These are phyloP conservation scores for Acestrorhynchus altus DNA, from an alignment of 2,797 vertebrate species.

Conservation along the genomic window DNA sequence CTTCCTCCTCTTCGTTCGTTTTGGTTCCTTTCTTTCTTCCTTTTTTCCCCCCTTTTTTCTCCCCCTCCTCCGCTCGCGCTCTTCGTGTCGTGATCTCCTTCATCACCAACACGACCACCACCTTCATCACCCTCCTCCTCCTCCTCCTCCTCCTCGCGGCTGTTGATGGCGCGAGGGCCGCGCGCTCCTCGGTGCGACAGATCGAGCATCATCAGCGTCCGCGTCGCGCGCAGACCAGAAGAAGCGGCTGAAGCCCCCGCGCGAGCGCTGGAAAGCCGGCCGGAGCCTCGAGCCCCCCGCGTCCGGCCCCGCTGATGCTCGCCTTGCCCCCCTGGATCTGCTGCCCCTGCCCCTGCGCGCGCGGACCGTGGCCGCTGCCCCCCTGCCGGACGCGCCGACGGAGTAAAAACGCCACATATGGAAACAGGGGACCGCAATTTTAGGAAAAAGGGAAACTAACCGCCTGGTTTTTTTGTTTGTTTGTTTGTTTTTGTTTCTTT, in stretches of 20 bases:
- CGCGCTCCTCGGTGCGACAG: conserved; percentile 2
- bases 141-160: conserved; percentile 4
- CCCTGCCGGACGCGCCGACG: conserved; percentile 52
- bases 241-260: neutral
- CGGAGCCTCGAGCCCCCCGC: conserved; percentile 5
- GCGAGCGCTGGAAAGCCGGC: neutral
- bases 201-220: neutral
- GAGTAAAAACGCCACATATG: conserved; percentile 79
- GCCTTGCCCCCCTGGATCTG: conserved; percentile 66
- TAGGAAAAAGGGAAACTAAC: conserved; percentile 78
- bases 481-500: neutral
- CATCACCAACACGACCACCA: neutral
- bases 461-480: neutral
- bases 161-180: conserved; percentile 20
- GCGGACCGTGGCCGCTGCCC: conserved; percentile 47
- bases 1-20: conserved; percentile 34
- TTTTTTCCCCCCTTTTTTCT: neutral
- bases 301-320: conserved; percentile 65
- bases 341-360: conserved; percentile 66
- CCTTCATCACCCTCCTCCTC: neutral
- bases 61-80: neutral
- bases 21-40: conserved; percentile 60
- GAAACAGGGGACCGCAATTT: conserved; percentile 84
- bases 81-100: conserved; percentile 1
- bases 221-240: neutral